Evolutionary conservation across 2,113 vertebrate species (phyloP).

Genomic region (Ceyx cyanopectus): DNA sequence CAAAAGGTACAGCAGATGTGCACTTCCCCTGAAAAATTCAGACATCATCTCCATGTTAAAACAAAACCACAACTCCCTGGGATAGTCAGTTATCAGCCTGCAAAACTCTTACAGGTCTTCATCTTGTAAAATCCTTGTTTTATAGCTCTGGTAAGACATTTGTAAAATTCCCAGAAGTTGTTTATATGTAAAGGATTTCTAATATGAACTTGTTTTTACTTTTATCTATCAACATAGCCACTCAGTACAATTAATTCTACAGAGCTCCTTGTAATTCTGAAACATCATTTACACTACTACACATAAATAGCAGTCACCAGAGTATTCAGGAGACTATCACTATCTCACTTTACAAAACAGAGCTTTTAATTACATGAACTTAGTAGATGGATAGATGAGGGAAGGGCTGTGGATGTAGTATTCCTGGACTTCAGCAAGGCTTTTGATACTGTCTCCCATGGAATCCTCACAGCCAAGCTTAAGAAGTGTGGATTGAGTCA

Average conservation of each 20-base stretch:
- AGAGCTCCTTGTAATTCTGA: neutral
- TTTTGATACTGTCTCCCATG: too few species aligned
- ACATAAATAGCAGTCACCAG: neutral
- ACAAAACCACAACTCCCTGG: neutral
- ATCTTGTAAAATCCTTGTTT: neutral
- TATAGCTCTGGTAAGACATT: neutral
- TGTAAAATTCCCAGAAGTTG: neutral
- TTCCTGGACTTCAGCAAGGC: too few species aligned
- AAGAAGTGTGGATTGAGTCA: too few species aligned
- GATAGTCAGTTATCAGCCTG: neutral
- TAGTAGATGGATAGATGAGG: neutral
- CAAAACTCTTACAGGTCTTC: neutral
- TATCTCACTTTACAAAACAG: neutral
- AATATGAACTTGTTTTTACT: neutral
- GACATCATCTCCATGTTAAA: neutral
- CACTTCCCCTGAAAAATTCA: neutral
- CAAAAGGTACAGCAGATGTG: neutral
- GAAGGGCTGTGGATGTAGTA: too few species aligned
- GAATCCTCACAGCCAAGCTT: too few species aligned
- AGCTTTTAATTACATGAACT: neutral
- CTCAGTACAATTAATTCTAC: neutral
- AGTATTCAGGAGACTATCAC: neutral
- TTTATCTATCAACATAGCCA: neutral
- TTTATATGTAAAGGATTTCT: neutral
- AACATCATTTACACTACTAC: neutral